phyloP scores from a whole-genome alignment of 2,113 vertebrate species.

The Heterotilapia buettikoferi region DNA sequence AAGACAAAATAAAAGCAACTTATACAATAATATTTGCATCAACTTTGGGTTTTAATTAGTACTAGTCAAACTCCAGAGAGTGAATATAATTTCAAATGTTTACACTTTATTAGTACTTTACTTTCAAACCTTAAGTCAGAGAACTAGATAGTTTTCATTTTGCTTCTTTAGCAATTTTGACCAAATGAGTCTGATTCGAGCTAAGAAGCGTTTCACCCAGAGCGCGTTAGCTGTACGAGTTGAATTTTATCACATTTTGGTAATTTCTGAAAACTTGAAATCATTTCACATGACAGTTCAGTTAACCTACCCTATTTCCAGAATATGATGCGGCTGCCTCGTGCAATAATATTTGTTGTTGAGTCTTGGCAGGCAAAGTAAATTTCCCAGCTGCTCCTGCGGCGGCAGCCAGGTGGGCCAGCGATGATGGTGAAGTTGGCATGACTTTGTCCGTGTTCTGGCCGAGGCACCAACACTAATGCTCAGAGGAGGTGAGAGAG shows the following conservation, averaged over 20 bases:
- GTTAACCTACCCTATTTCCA: neutral
- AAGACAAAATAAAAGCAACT: neutral
- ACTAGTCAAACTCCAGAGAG: neutral
- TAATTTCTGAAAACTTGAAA: neutral
- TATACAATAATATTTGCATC: neutral
- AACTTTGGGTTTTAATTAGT: neutral
- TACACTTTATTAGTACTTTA: neutral
- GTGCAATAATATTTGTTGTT: conserved; percentile 15
- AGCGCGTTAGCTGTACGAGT: neutral
- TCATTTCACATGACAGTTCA: neutral
- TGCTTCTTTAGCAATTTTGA: neutral
- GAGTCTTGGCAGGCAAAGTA: conserved; percentile 24
- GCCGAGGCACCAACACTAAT: neutral
- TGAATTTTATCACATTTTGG: neutral
- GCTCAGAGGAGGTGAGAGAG: neutral
- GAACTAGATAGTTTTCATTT: neutral
- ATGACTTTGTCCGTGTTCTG: neutral
- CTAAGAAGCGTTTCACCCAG: neutral
- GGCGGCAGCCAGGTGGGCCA: conserved; percentile 33
- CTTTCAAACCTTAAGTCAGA: neutral
- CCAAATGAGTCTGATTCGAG: neutral
- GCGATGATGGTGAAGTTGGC: conserved; percentile 29
- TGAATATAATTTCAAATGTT: neutral
- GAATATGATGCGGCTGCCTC: neutral
- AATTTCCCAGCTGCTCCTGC: conserved; percentile 31